phyloP scores from a whole-genome alignment of 2,888 invertebrate genomes.

The Diaprepes abbreviatus region DNA sequence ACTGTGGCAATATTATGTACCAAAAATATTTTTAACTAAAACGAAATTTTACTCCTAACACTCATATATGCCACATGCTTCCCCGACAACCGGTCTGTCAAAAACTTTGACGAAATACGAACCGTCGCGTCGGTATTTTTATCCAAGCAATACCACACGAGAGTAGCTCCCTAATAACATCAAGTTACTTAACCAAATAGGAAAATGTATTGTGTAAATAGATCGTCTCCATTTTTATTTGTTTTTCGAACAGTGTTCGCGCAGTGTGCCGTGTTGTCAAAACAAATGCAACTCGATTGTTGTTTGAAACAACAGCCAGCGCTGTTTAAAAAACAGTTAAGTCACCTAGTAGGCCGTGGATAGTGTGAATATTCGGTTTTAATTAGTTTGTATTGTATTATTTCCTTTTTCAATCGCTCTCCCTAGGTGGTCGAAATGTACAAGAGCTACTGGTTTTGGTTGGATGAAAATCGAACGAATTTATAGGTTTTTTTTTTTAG shows the following conservation, averaged over 20 bases:
- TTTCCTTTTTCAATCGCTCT: neutral
- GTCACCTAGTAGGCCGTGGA: conserved; percentile 32
- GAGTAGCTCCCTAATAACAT: conserved; percentile 14
- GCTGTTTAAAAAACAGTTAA: conserved; percentile 47
- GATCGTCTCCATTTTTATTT: conserved; percentile 54
- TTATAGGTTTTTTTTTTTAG: neutral
- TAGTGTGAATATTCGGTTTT: conserved; percentile 21
- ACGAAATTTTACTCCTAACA: too few relatives aligned
- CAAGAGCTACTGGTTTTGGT: neutral
- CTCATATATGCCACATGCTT: conserved; percentile 5
- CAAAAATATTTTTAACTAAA: neutral
- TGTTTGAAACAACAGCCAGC: conserved; percentile 50
- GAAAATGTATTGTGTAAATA: conserved; percentile 56
- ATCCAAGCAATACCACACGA: neutral
- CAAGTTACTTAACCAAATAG: conserved; percentile 53
- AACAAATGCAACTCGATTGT: conserved; percentile 50
- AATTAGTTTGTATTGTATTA: conserved; percentile 20
- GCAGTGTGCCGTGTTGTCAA: conserved; percentile 30
- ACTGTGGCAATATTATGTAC: too few relatives aligned
- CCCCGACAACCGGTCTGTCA: conserved; percentile 1
- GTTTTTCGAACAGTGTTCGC: conserved; percentile 51
- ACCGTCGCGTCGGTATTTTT: conserved; percentile 9
- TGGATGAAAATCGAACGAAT: neutral
- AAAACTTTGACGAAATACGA: conserved; percentile 3
- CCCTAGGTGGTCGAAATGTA: neutral